Base-by-base conservation (phyloP, 2,797 vertebrate species). In the Lepilemur ruficaudatus region DNA sequence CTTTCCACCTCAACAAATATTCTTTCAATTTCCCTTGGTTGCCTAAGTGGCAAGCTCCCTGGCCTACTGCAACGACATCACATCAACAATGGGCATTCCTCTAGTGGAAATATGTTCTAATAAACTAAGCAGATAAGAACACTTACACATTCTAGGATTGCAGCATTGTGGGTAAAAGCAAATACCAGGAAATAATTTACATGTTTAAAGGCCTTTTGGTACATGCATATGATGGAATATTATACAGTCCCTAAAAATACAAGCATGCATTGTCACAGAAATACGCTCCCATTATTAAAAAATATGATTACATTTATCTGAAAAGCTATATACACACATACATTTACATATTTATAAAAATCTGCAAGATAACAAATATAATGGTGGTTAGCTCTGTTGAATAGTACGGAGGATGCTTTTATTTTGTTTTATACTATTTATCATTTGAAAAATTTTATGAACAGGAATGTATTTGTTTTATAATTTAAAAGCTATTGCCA, bases 391-490 rank as follows among this genome's bases (percentile, higher is more conserved):
- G 50, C 14, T 86, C 75, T 76, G 43, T 17, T 65, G 20, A 73
- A 13, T 17, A 46, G 30, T 43, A 32, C 3, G 8, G 23, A 46
- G 46, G 23, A 70, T 78, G 61, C 28, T 67, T 80, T 89, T 84
- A 78, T 22, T 75, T 48, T 95, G 69, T 72, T 73, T 84, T 73
- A 86, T 20, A 93, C 50, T 30, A 80, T 84, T 93, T 65, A 91
- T n/a, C 72, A 84, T 32, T 65, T 81, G 48, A 78, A 94, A 86
- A 93, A 35, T 30, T 80, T 89, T 55, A 52, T 85, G 80, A 89
- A 85, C 22, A 89, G 46, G 48, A 18, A 61, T 14, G 28, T 61
- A 61, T 12, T 61, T 65, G 63, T 65, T n/a, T 65, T 65, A 65
- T 17, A 65, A 65, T n/a, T n/a, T 65, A 84, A 38, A 50, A 59